Base-by-base conservation (phyloP, 2,113 vertebrate species). In the Sturnira hondurensis region DNA sequence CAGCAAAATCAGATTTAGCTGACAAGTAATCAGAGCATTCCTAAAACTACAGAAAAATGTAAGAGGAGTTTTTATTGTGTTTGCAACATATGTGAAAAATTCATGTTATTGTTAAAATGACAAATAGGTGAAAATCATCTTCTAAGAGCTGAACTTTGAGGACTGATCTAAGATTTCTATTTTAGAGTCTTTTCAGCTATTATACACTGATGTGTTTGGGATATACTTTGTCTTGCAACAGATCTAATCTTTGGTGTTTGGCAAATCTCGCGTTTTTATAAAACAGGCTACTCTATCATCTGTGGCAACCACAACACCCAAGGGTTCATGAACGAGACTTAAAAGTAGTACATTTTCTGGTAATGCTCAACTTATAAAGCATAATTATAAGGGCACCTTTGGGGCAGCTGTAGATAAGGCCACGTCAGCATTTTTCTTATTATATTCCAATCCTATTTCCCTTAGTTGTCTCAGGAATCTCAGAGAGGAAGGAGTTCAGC, bases 351-450 rank as follows among this genome's bases (percentile, higher is more conserved):
- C 96, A 77, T 97, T 98, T 97, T 92, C 91, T 96, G 88, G 52
- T 97, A 93, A 81, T 94, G 65, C 90, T 97, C 31, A 96, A 97
- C 88, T 97, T 98, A 76, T 96, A 96, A 97, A 98, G 84, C 96
- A 96, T 97, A 98, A 98, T 98, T 98, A 97, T 90, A 96, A 96
- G 9, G 5, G 33, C 36, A 96, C 85, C 76, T 61, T 97, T 98
- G 98, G 94, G 71, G 86, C 85, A 98, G 91, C 86, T 93, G 93
- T 85, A 97, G 97, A 92, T 97, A 97, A 96, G 81, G 58, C 97
- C 81, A 4, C 97, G 86, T 98, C 98, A 98, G 97, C 97, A 97
- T 97, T 98, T 98, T 97, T 97, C 31, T 98, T 96, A 94, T 91
- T 97, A 97, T 97, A 97, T 76, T 96, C 70, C 50, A 98, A 1